A percentile compares a stretch with the other conserved stretches of the same genome.
Evolutionary conservation across 2,797 vertebrate genomes (phyloP).

Genomic region (Takifugu ocellatus): DNA sequence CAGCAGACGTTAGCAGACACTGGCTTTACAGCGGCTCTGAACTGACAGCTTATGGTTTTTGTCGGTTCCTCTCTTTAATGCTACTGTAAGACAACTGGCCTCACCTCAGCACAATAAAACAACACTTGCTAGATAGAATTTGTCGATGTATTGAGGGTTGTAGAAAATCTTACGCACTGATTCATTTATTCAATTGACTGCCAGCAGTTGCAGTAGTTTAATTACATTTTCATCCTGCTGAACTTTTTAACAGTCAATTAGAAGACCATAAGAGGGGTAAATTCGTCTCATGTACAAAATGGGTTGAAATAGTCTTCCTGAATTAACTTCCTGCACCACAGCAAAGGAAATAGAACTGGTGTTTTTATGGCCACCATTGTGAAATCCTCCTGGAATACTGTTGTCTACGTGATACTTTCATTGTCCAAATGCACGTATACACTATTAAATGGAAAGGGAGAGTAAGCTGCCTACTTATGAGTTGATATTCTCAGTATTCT

Average conservation of each 20-base stretch:
- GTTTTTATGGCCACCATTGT: slow-evolving; percentile 64
- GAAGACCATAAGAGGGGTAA: not conserved
- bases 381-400: slow-evolving; percentile 61
- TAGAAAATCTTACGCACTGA: not conserved
- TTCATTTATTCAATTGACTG: too few species aligned
- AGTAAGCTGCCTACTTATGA: slow-evolving; percentile 1
- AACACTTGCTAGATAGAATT: slow-evolving; percentile 11
- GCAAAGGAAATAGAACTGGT: slow-evolving; percentile 69
- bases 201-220: too few species aligned
- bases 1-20: slow-evolving; percentile 64
- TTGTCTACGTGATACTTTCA: slow-evolving; percentile 57
- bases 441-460: slow-evolving; percentile 44
- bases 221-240: not conserved
- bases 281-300: not conserved
- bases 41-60: slow-evolving; percentile 56
- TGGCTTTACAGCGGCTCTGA: slow-evolving; percentile 56
- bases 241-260: too few species aligned
- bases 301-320: too few species aligned
- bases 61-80: slow-evolving; percentile 49
- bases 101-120: slow-evolving; percentile 30
- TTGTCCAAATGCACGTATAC: slow-evolving; percentile 24
- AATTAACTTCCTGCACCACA: slow-evolving; percentile 36
- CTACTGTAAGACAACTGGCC: slow-evolving; percentile 35
- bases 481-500: too few species aligned
- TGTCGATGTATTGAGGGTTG: not conserved